Base-by-base conservation (phyloP, 2,113 vertebrate species). In the Ptilonorhynchus violaceus region DNA sequence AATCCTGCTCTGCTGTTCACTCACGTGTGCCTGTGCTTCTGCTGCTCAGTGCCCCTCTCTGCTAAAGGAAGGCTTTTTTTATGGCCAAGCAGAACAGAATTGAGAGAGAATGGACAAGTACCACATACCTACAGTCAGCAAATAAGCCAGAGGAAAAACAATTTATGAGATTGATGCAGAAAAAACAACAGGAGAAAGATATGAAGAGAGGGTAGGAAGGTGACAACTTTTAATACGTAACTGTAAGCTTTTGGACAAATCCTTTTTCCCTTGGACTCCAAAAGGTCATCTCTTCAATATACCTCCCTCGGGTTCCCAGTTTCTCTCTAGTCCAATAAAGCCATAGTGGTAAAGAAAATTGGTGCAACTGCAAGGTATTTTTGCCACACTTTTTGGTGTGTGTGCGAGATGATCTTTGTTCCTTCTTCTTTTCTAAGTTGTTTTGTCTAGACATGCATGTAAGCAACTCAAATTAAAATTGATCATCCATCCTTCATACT, bases 331-430 rank as follows among this genome's bases (percentile, higher is more conserved):
- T 10, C 35, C 56, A 72, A 75, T 75, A 78, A 81, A 81, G 15
- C 19, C 72, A 63, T 0, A 39, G n/a, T 1, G 0, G 46, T 35
- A 50, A 81, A 77, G 72, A 80, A 80, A 77, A 78, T 1, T 1
- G 1, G 49, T 44, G 27, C 25, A 24, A 47, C 11, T 63, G 42
- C 79, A 41, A 3, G 1, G 20, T 17, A 23, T 13, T 88, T 93
- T 35, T 79, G 35, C 50, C 50, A 35, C 4, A 13, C 15, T 78
- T 77, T 89, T 28, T 27, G 21, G 23, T 1, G 0, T 3, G 5
- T 4, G 7, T 14, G 27, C 25, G 11, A 66, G 23, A 58, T 5
- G 8, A 88, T 49, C 37, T 72, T 66, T 33, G 30, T 1, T 85
- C 77, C 58, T 22, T 31, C 55, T 73, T 49, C 33, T 68, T 47